Evolutionary conservation across 2,113 vertebrate species (phyloP).

Genomic region (Miniopterus natalensis): DNA sequence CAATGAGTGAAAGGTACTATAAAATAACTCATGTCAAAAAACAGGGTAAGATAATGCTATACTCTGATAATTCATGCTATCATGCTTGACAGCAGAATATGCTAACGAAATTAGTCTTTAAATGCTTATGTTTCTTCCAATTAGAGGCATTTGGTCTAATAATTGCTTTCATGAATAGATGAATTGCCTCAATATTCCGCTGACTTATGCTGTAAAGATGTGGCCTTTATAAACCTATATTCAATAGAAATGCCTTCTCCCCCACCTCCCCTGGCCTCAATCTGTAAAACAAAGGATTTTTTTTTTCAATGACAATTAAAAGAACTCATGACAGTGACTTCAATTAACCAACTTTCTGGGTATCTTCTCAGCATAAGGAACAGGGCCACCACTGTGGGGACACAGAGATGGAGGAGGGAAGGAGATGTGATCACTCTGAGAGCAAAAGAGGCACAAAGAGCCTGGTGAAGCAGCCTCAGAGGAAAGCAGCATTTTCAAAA

Average conservation of each 20-base stretch:
- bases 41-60: slow-evolving; percentile 70
- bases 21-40: slow-evolving; percentile 66
- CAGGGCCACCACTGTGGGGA: background rate
- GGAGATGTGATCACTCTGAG: background rate
- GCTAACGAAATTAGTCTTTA: slow-evolving; percentile 76
- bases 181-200: slow-evolving; percentile 54
- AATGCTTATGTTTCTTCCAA: slow-evolving; percentile 70
- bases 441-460: background rate
- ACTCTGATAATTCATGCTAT: slow-evolving; percentile 70
- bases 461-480: background rate
- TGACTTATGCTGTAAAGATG: slow-evolving; percentile 55
- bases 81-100: slow-evolving; percentile 73
- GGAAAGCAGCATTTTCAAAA: background rate
- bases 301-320: background rate
- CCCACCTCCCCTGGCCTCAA: background rate
- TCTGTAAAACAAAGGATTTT: background rate
- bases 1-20: background rate
- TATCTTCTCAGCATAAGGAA: background rate
- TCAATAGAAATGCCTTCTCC: background rate
- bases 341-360: background rate
- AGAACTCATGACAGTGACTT: background rate
- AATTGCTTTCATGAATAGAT: slow-evolving; percentile 49
- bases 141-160: slow-evolving; percentile 76
- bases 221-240: slow-evolving; percentile 29
- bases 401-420: background rate